Base-by-base conservation (phyloP, 2,797 vertebrate species). In the Sebastes oblongus region DNA sequence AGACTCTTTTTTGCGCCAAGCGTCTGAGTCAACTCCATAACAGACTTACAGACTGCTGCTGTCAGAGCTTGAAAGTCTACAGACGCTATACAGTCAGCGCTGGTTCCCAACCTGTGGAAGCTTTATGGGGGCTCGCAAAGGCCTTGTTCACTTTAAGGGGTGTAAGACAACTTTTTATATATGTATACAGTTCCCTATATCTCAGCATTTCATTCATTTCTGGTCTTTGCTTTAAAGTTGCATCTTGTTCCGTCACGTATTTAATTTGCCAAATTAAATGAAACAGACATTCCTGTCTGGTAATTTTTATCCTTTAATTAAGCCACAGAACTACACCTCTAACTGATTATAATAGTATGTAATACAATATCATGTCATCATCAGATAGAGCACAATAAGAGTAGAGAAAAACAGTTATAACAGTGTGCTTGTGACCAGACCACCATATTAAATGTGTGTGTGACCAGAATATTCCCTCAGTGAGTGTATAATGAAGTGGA, bases 401-500 rank as follows among this genome's bases (percentile, higher is more conserved):
- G 5, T 14, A 14, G 14, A 65, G 34, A 14, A 32, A 22, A 36
- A 11, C 32, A 36, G 61, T 39, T 7, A 2, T 24, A 52, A 42
- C 32, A 60, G 3, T 34, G 24, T 14, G 11, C 2, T 34, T 58
- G 60, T 71, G 78, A 46, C n/a, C 27, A 62, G 69, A 77, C 29
- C 34, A 34, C 24, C 36, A 36, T 3, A 24, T 4, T 6, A 27
- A 55, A 30, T 18, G 30, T 36, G 12, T 29, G 8, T n/a, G 55
- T 58, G 13, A 64, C 64, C 62, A 39, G 39, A 77, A 54, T 75
- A 70, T 75, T 75, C 55, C 66, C 60, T 36, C 20, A 11, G 30
- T 22, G 64, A 27, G 42, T 66, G 59, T 22, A n/a, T 66, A 50
- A 52, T 62, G 62, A 20, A 5, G 27, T 30, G 58, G 10, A 12